Conservation (phyloP, 37 sponge, comb jelly and placozoan genomes). For the Amphimedon queenslandica region DNA sequence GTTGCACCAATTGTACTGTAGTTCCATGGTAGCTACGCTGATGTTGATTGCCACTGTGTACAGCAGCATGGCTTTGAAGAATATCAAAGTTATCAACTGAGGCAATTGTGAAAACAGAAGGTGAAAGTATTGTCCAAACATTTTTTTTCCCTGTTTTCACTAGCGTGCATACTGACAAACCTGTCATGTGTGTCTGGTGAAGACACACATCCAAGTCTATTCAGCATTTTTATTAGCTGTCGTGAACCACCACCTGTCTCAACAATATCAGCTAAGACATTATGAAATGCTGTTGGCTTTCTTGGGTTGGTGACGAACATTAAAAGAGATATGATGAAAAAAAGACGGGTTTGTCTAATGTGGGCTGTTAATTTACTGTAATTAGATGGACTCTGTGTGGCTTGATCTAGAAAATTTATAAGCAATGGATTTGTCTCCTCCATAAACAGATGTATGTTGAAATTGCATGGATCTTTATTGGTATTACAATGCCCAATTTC, state of each 20-base stretch:
- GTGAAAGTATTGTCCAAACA: conserved; percentile 14
- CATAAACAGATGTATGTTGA: not conserved
- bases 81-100: conserved; percentile 35
- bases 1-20: conserved; percentile 30
- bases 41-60: conserved; percentile 36
- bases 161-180: conserved; percentile 16
- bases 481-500: too few species aligned
- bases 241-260: conserved; percentile 30
- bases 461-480: too few species aligned
- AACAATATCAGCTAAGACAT: conserved; percentile 19
- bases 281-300: conserved; percentile 6
- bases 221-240: conserved; percentile 13
- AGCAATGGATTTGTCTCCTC: not conserved
- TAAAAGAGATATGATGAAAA: not conserved
- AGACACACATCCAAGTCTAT: conserved; percentile 4
- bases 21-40: conserved; percentile 46
- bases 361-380: not conserved
- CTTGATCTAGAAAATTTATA: too few species aligned
- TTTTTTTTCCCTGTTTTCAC: not conserved
- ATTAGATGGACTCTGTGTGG: too few species aligned
- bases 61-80: conserved; percentile 30
- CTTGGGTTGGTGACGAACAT: conserved; percentile 9
- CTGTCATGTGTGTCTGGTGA: conserved; percentile 37
- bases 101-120: conserved; percentile 14
- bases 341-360: not conserved